Evolutionary conservation across 2,113 vertebrate species (phyloP), one percentile per base, ranked within the genome.

Genomic region (Pampusana beccarii): DNA sequence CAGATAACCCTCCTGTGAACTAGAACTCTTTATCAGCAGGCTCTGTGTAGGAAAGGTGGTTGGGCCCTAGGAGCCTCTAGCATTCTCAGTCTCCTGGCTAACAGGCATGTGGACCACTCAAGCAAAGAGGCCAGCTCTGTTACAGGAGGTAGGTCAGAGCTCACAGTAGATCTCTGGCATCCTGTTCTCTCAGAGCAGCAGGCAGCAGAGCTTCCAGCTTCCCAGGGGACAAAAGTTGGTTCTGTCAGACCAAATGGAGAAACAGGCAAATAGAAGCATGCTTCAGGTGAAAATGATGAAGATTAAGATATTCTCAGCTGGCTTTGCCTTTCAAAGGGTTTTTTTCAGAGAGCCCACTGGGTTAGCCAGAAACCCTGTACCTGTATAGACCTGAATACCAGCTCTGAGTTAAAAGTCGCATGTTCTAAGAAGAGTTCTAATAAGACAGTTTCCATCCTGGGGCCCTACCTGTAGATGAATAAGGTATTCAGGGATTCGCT

Each of bases 401-500:
- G 34, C 34, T 93, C 88, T 62, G 60, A 90, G 44, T 53, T 48
- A 38, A 69, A 67, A 67, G 42, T 65, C 31, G 19, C 4, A 5
- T 16, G 14, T 38, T 66, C 25, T 54, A 20, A 10, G 72, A 34
- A 54, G 42, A 38, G 36, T 61, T 91, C 44, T n/a, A 92, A 34
- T 20, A 77, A 11, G 42, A 72, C 44, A 57, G 6, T 82, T 78
- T 79, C 50, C 36, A 67, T 78, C 46, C 67, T 56, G 51, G 54
- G 16, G 28, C 72, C 97, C 86, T 91, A 99, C 99, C 98, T 99
- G 99, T 44, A 99, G 97, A 71, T 99, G 98, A 90, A 98, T 98
- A 93, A 99, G 98, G 81, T 99, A 99, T 91, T 99, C 99, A 4
- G 99, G 99, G 88, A 99, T 98, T 87, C 99, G 98, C 89, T 99